Evolutionary conservation across 2,113 vertebrate genomes (phyloP).

Genomic region (Okapia johnstoni): DNA sequence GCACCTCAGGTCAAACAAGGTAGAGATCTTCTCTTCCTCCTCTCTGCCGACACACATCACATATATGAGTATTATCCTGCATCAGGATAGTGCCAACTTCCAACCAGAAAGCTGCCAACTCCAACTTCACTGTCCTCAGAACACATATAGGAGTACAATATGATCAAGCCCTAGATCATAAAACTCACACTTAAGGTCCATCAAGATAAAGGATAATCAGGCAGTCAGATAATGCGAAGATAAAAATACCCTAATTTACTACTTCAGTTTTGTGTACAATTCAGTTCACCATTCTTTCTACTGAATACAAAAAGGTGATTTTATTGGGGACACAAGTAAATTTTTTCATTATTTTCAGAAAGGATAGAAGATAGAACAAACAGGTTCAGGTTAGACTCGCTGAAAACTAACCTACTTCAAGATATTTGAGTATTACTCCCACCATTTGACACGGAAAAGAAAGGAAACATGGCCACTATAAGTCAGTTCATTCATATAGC

Average conservation of each 20-base stretch:
- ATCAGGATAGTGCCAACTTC: background rate
- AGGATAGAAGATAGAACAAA: background rate
- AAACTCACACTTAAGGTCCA: background rate
- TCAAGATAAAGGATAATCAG: background rate
- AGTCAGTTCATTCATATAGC: background rate
- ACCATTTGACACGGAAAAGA: background rate
- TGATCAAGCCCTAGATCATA: background rate
- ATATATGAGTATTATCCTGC: background rate
- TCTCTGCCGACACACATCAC: background rate
- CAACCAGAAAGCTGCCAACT: background rate
- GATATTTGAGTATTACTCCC: background rate
- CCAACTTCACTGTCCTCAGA: background rate
- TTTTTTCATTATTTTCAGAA: conserved; percentile 11
- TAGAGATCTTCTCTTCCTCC: background rate
- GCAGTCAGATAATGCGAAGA: conserved; percentile 16
- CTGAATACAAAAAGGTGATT: background rate
- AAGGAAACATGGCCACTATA: background rate
- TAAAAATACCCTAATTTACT: background rate
- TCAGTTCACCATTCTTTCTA: background rate
- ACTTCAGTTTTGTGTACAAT: conserved; percentile 13
- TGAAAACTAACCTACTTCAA: conserved; percentile 10
- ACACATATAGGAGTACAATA: background rate
- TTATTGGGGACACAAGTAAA: background rate
- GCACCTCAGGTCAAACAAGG: background rate
- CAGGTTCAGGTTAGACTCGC: background rate